Percentiles rank a stretch among this genome's conserved stretches.
Conservation (phyloP, 2,113 vertebrate species). For the Petroica traversi region DNA sequence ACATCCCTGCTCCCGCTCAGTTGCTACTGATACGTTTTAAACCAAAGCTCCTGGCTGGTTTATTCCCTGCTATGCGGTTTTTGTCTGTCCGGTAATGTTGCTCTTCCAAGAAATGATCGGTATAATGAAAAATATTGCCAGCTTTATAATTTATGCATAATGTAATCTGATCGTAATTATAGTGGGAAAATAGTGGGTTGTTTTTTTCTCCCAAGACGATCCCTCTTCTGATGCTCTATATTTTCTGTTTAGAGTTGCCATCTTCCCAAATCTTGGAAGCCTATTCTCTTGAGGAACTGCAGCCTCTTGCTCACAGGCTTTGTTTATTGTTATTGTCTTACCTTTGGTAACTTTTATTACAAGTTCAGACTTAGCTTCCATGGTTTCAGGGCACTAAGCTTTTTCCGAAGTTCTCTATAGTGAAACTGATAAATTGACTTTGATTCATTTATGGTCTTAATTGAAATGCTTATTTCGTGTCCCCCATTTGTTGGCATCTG, state of each 20-base stretch:
- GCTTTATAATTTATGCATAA: neutral
- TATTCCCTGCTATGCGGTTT: neutral
- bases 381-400: neutral
- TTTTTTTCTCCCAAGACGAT: too few relatives aligned
- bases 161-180: neutral
- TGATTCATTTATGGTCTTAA: neutral
- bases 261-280: neutral
- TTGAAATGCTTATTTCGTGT: neutral
- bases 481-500: neutral
- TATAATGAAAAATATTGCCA: neutral
- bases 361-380: neutral
- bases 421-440: neutral
- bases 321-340: neutral
- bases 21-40: neutral
- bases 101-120: neutral
- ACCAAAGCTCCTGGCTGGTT: neutral
- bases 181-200: neutral
- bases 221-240: neutral
- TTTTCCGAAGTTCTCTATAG: neutral
- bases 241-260: neutral
- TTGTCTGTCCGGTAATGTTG: neutral
- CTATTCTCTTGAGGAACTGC: neutral
- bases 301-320: neutral
- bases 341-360: neutral
- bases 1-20: rapidly evolving